These are phyloP conservation scores for Liparis tanakae DNA, from an alignment of 2,797 vertebrate species.

Conservation along the genomic window DNA sequence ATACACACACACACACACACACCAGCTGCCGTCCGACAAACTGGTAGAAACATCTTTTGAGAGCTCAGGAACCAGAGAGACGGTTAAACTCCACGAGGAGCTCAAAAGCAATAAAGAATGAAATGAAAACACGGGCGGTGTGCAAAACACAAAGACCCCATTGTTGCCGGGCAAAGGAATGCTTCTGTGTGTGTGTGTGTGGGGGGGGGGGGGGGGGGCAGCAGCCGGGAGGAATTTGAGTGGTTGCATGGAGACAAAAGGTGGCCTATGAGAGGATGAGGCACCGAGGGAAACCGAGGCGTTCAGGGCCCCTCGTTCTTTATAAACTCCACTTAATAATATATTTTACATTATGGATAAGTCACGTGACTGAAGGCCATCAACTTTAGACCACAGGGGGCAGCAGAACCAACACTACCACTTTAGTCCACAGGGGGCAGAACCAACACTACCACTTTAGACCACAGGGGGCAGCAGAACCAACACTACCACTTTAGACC, in stretches of 20 bases:
- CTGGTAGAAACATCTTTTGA: conserved; percentile 60
- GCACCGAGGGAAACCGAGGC: conserved; percentile 46
- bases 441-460: too few relatives aligned
- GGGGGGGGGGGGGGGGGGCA: conserved; percentile 67
- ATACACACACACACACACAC: conserved; percentile 30
- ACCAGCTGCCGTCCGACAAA: conserved; percentile 48
- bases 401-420: too few relatives aligned
- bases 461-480: too few relatives aligned
- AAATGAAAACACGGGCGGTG: conserved; percentile 75
- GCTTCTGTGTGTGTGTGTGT: conserved; percentile 60
- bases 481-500: too few relatives aligned
- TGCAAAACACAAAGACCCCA: conserved; percentile 73
- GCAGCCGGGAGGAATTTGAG: conserved; percentile 77
- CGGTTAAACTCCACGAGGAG: conserved; percentile 73
- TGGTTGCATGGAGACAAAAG: conserved; percentile 80
- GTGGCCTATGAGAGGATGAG: conserved; percentile 64
- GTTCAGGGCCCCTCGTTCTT: too few relatives aligned
- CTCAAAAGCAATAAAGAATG: conserved; percentile 81
- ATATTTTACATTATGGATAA: background rate
- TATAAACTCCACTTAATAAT: background rate
- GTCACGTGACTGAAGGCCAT: background rate
- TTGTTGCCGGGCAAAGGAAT: conserved; percentile 80
- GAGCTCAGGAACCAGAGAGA: conserved; percentile 66
- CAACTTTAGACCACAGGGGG: too few relatives aligned
- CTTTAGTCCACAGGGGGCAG: too few relatives aligned